These are phyloP conservation scores for Drosophila leonis DNA, from an alignment of 2,888 invertebrate genomes.

Conservation along the genomic window DNA sequence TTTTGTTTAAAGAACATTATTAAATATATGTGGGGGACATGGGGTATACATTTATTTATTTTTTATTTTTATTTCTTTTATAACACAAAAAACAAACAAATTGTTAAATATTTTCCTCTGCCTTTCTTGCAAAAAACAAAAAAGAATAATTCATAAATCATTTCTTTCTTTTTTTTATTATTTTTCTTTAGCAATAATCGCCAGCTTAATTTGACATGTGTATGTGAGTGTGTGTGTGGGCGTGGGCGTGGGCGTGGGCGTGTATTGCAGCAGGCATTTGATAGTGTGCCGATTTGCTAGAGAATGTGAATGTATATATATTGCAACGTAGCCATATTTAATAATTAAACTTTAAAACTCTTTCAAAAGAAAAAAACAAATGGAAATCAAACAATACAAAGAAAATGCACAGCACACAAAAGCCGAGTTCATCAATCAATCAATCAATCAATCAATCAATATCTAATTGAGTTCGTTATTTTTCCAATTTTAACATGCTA, in stretches of 20 bases:
- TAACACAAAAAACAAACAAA: conserved; percentile 80
- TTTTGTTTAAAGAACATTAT: conserved; percentile 73
- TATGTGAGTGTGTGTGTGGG: conserved; percentile 28
- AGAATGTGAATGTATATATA: conserved; percentile 54
- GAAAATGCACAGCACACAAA: conserved; percentile 68
- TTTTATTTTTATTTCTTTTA: conserved; percentile 33
- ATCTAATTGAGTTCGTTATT: conserved; percentile 32
- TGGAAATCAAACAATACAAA: conserved; percentile 24
- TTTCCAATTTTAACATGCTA: conserved; percentile 58
- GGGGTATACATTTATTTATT: conserved; percentile 53
- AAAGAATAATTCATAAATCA: conserved; percentile 37
- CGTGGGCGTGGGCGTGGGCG: conserved; percentile 6
- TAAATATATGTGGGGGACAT: conserved; percentile 61
- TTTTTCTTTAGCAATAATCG: conserved; percentile 40
- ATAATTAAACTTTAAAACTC: conserved; percentile 51
- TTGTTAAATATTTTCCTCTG: conserved; percentile 65
- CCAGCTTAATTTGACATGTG: conserved; percentile 59
- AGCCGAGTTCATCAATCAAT: conserved; percentile 52
- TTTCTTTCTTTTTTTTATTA: background rate
- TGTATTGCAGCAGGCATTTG: conserved; percentile 40
- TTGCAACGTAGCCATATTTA: conserved; percentile 68
- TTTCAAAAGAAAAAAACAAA: conserved; percentile 25
- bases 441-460: conserved; percentile 45
- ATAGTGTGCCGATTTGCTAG: conserved; percentile 46
- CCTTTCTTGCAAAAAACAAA: conserved; percentile 45